These are phyloP conservation scores for Channallabes apus DNA, from an alignment of 2,797 vertebrate genomes.

Conservation along the genomic window DNA sequence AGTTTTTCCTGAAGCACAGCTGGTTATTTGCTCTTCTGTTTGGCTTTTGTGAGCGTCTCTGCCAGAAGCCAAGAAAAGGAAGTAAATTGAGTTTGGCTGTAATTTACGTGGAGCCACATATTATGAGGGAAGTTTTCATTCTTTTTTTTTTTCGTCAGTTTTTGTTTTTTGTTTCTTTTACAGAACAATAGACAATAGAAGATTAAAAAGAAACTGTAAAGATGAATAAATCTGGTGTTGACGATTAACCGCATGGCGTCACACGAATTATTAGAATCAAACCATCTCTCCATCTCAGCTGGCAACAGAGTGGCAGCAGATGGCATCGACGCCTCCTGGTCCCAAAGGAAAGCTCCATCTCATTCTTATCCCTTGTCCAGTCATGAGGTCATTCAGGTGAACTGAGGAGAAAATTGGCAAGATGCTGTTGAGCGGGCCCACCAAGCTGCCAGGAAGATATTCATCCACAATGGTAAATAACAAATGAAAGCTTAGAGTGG, in stretches of 20 bases:
- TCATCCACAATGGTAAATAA: conserved; percentile 83
- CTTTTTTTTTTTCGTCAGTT: conserved; percentile 65
- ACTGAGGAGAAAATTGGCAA: conserved; percentile 79
- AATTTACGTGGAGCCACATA: conserved; percentile 65
- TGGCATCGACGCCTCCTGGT: conserved; percentile 70
- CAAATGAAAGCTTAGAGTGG: conserved; percentile 76
- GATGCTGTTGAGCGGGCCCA: conserved; percentile 66
- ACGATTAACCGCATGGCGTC: conserved; percentile 56
- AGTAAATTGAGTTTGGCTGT: conserved; percentile 33
- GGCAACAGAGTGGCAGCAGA: conserved; percentile 67
- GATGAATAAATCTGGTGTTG: conserved; percentile 51
- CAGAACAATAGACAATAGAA: conserved; percentile 52
- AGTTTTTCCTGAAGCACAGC: conserved; percentile 34
- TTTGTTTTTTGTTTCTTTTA: conserved; percentile 44
- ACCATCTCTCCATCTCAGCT: conserved; percentile 39
- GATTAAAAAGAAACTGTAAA: neutral
- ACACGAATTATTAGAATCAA: conserved; percentile 37
- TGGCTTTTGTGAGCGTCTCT: conserved; percentile 55
- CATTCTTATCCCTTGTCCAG: conserved; percentile 59
- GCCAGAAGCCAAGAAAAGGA: conserved; percentile 54
- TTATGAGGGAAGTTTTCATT: neutral
- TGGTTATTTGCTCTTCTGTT: conserved; percentile 47
- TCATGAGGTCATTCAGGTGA: conserved; percentile 78
- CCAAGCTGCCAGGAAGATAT: conserved; percentile 65
- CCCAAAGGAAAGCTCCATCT: conserved; percentile 70